Conservation (phyloP, 2,888 invertebrate genomes). For the Syrista parreyssii region DNA sequence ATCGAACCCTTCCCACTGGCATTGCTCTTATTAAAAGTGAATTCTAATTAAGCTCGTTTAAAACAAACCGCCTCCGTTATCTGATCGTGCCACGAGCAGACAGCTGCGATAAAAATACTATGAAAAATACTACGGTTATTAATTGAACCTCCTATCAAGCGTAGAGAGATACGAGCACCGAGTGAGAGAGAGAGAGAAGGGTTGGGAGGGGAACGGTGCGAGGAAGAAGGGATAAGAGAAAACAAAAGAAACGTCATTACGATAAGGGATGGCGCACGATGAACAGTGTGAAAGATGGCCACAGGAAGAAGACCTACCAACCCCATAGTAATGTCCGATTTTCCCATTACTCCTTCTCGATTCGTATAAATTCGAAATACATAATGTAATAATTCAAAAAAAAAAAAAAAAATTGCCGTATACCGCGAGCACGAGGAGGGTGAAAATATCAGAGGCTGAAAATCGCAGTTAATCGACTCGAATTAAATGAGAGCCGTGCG, state of each 20-base stretch:
- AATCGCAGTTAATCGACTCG: neutral
- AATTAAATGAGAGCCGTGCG: neutral
- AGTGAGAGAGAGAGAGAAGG: neutral
- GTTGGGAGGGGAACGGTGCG: no score
- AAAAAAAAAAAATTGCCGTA: neutral
- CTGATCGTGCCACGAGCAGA: conserved; percentile 7
- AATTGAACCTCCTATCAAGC: neutral
- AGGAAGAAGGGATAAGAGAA: neutral
- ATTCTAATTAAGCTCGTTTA: conserved; percentile 42
- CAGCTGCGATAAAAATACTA: conserved; percentile 20
- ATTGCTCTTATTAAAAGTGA: conserved; percentile 29
- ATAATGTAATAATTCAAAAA: neutral
- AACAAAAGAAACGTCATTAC: neutral
- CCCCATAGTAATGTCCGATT: neutral
- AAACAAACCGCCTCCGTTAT: conserved; percentile 15
- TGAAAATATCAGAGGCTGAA: neutral
- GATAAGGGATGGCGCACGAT: neutral
- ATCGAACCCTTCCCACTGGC: conserved; percentile 27
- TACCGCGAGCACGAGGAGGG: neutral
- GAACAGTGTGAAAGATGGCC: neutral
- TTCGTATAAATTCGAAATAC: neutral
- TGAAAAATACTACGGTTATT: conserved; percentile 11
- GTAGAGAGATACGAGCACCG: conserved; percentile 18
- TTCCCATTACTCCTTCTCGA: neutral
- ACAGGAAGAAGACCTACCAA: neutral